phyloP scores from a whole-genome alignment of 2,113 vertebrate genomes.

The Thryonomys swinderianus region DNA sequence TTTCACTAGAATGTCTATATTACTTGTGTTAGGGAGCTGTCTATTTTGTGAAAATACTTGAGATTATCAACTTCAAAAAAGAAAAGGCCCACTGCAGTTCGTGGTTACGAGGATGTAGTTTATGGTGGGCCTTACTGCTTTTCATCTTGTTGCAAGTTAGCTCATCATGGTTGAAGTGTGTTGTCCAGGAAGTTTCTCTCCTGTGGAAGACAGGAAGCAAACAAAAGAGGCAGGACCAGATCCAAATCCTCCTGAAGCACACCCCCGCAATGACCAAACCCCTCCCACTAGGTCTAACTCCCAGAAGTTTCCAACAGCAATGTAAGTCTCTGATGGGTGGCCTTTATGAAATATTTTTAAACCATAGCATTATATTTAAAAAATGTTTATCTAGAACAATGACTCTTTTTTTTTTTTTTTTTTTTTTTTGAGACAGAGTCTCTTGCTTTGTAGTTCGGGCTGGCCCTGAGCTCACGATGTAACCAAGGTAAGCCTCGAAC shows the following conservation, averaged over 20 bases:
- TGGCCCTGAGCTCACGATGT: too few relatives aligned
- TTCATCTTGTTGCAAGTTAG: not conserved
- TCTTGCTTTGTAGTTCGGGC: too few relatives aligned
- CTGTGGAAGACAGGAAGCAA: not conserved
- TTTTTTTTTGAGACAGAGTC: too few relatives aligned
- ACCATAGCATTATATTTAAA: not conserved
- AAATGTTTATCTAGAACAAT: not conserved
- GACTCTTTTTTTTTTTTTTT: too few relatives aligned
- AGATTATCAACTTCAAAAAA: not conserved
- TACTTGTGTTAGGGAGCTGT: not conserved
- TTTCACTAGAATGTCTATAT: not conserved
- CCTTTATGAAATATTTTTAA: not conserved
- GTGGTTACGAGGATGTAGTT: not conserved
- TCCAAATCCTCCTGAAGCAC: not conserved
- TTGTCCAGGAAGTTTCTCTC: too few relatives aligned
- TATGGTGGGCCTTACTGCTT: not conserved
- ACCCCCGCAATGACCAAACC: rapidly evolving
- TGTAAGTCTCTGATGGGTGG: not conserved
- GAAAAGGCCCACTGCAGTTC: not conserved
- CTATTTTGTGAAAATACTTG: not conserved
- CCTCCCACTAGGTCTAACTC: too few relatives aligned
- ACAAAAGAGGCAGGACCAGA: not conserved
- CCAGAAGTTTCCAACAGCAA: too few relatives aligned
- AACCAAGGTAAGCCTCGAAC: too few relatives aligned
- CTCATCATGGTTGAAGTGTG: not conserved